Evolutionary conservation across 1,140 invertebrate species (phyloP), one percentile per base, ranked within the genome.

Genomic region (Pteromalus puparum): DNA sequence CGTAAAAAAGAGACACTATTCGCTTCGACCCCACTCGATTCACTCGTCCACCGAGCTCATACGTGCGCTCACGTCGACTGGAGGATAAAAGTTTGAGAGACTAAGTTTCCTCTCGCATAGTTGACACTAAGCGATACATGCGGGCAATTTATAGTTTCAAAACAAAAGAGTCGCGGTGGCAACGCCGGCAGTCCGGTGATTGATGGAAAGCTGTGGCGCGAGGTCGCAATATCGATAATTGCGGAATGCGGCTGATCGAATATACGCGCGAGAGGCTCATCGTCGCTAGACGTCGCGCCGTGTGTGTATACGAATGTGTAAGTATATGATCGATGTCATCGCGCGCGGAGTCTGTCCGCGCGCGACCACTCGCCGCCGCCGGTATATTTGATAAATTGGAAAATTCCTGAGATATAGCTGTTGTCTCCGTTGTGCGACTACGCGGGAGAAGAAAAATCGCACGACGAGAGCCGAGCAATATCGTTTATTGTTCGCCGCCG

Each of bases 171-270:
- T 30, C 24, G 2, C 30, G 28, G 18, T 5, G 18, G 18, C 18
- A 15, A 2, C 1, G 48, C 1, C 18, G 53, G 9, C 48, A 18
- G 21, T n/a, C 70, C n/a, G 10, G 24, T 77, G 38, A 70, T 77
- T 68, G 30, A 83, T 77, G 21, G 53, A 78, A 78, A 78, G 65
- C 24, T 6, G 24, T 70, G 24, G 28, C 26, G 38, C 28, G 70
- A 74, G 65, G 18, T 7, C 24, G n/a, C 28, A 67, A 82, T 76
- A 15, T 28, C 38, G 74, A 77, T 77, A 77, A 77, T 77, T 28
- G 34, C 24, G 65, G 28, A 83, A 77, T 48, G 26, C 74, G 38
- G 21, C 21, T 70, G 61, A 83, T 83, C 61, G 24, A 18, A 48
- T 61, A 61, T 53, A 5, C 3, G 30, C 38, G 38, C 38, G 38